A percentile compares a stretch with the other conserved stretches of the same genome.
Conservation (phyloP, 2,797 vertebrate species). For the Pseudochirops corinnae region DNA sequence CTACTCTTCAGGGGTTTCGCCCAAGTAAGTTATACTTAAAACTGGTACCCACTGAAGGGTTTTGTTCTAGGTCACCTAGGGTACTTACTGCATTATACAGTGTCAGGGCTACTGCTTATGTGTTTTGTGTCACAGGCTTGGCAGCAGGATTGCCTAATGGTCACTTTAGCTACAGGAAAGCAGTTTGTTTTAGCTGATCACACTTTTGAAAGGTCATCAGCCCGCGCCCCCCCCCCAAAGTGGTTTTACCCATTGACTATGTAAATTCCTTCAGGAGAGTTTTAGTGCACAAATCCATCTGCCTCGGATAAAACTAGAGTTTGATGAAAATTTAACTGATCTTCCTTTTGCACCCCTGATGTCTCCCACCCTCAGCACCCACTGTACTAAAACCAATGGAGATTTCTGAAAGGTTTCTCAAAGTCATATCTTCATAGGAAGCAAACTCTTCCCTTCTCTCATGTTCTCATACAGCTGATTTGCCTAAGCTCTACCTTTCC, state of each 20-base stretch:
- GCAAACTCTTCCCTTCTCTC: conserved; percentile 6
- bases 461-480: neutral
- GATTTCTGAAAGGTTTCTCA: neutral
- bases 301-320: neutral
- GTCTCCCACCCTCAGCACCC: neutral
- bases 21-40: conserved; percentile 75
- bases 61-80: conserved; percentile 50
- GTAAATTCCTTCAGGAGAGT: conserved; percentile 73
- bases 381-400: conserved; percentile 22
- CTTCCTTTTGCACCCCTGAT: neutral
- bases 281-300: conserved; percentile 42
- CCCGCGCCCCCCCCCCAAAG: conserved; percentile 27
- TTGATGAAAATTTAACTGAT: conserved; percentile 17
- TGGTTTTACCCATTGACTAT: conserved; percentile 58
- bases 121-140: conserved; percentile 51
- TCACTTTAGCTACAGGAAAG: conserved; percentile 46
- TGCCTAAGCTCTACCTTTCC: neutral
- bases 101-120: conserved; percentile 53
- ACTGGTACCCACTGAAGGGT: conserved; percentile 66
- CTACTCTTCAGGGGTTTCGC: conserved; percentile 60
- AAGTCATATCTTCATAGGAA: neutral
- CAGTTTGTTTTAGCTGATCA: conserved; percentile 16
- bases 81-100: conserved; percentile 59
- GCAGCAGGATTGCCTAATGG: conserved; percentile 24
- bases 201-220: conserved; percentile 52